Base-by-base conservation (phyloP, 2,888 invertebrate species). In the Psylliodes chrysocephalus region DNA sequence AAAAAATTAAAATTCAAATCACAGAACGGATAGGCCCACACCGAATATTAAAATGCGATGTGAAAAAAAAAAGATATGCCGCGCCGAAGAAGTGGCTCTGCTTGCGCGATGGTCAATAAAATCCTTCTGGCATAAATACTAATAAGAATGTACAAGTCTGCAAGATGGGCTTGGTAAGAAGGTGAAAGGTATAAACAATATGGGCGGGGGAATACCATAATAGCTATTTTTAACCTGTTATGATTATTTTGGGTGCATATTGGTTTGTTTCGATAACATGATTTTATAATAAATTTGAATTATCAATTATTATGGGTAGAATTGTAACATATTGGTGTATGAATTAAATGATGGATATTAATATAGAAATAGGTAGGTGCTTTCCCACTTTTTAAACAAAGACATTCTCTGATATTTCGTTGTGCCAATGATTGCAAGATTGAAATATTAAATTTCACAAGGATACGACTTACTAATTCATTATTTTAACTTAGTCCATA, bases 111-210 rank as follows among this genome's bases (percentile, higher is more conserved):
- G 44, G 56, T 52, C 57, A 55, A 60, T 60, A 53, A 44, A 62
- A 66, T 68, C 67, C 69, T 71, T 68, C 66, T 54, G 35, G 56
- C 33, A 59, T 46, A 64, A 65, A 64, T 53, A 67, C 69, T 66
- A 68, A 66, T 66, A 60, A 60, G 52, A 69, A 53, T 61, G 67
- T 60, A 22, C 55, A 42, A 65, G 67, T 65, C 69, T 66, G 65
- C 65, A 59, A 55, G 70, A 72, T 73, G 71, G 72, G 71, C 66
- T 74, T 68, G 72, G 73, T 71, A 64, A 70, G 67, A 66, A 70
- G 71, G 73, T 74, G 73, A 74, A 74, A 74, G 73, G 73, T 70
- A 67, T 64, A 46, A 55, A 66, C 60, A 54, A 44, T 40, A 42
- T 33, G 33, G 70, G 73, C 70, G 72, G 73, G 72, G 73, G 68